A percentile compares a stretch with the other conserved stretches of the same genome.
Evolutionary conservation across 2,888 invertebrate species (phyloP).

Genomic region (Dynastes grantii): DNA sequence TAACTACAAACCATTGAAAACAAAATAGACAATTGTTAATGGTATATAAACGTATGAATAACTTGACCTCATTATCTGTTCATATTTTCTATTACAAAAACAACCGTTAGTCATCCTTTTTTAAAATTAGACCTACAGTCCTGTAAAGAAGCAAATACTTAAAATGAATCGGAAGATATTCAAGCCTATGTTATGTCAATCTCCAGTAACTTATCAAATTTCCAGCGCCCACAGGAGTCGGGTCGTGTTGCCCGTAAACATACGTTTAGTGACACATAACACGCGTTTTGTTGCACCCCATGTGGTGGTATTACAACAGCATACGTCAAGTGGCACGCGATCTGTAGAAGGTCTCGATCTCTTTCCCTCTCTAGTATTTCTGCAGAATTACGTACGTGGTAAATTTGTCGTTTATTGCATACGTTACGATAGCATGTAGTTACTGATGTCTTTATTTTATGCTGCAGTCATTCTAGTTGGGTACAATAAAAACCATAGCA

Average conservation of each 20-base stretch:
- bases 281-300: slow-evolving; percentile 47
- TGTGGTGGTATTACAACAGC: slow-evolving; percentile 48
- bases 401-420: no score
- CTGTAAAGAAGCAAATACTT: background rate
- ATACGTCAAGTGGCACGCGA: slow-evolving; percentile 49
- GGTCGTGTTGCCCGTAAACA: slow-evolving; percentile 44
- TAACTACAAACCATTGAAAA: no score
- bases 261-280: slow-evolving; percentile 47
- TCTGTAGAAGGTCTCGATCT: slow-evolving; percentile 36
- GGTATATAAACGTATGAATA: no score
- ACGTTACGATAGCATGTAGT: no score
- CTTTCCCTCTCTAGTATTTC: slow-evolving; percentile 29
- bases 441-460: no score
- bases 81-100: background rate
- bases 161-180: background rate
- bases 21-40: no score
- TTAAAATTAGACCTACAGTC: background rate
- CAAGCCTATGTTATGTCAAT: slow-evolving; percentile 1
- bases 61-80: background rate
- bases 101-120: background rate
- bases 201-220: slow-evolving; percentile 46
- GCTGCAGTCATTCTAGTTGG: no score
- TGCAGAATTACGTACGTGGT: background rate
- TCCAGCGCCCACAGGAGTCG: slow-evolving; percentile 24
- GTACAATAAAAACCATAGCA: no score